phyloP scores from a whole-genome alignment of 2,113 vertebrate species.

The Smithornis capensis region DNA sequence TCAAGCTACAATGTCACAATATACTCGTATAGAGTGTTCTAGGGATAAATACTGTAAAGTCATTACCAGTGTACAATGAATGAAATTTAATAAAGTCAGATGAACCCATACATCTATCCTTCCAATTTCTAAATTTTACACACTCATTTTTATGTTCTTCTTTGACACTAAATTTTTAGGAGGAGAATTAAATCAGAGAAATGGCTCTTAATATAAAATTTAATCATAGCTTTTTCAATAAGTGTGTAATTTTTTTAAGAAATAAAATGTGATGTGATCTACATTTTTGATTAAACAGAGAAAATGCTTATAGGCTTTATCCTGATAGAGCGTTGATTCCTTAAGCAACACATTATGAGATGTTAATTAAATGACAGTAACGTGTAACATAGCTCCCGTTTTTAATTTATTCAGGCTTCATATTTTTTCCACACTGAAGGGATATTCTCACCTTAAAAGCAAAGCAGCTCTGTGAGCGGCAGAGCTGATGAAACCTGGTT shows the following conservation, averaged over 20 bases:
- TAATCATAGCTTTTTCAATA: constrained; percentile 45
- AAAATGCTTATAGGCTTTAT: constrained; percentile 49
- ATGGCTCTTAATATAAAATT: constrained; percentile 36
- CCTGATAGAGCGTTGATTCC: constrained; percentile 54
- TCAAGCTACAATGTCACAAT: background rate
- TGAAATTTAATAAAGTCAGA: constrained; percentile 18
- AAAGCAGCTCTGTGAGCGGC: background rate
- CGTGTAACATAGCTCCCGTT: constrained; percentile 49
- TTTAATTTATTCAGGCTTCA: constrained; percentile 68
- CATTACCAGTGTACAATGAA: background rate
- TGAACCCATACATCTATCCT: background rate
- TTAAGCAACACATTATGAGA: constrained; percentile 66
- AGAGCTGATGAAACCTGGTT: background rate
- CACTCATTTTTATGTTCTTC: constrained; percentile 21
- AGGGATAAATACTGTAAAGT: background rate
- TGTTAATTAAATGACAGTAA: constrained; percentile 72
- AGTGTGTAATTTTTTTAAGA: constrained; percentile 25
- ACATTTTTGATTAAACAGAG: constrained; percentile 54
- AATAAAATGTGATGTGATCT: constrained; percentile 52
- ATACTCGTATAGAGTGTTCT: background rate
- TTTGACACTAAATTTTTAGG: constrained; percentile 36
- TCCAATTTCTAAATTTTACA: constrained; percentile 22
- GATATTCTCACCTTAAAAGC: constrained; percentile 48
- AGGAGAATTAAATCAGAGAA: constrained; percentile 28
- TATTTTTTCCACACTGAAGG: constrained; percentile 30